Evolutionary conservation across 2,888 invertebrate genomes (phyloP).

Genomic region (Hoplodrina ambigua): DNA sequence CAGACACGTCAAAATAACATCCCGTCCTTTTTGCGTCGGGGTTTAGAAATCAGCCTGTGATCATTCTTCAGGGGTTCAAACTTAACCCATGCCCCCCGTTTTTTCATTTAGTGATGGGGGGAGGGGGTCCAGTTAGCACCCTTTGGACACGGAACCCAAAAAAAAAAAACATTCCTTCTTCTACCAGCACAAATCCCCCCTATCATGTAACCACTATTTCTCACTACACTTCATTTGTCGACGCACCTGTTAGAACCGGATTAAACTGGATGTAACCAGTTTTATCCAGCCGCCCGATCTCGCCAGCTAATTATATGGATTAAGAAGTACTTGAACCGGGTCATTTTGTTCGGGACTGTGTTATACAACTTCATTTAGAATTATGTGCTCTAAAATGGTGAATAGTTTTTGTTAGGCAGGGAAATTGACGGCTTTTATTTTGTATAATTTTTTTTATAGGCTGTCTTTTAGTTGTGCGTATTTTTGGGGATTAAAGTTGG

Average conservation of each 20-base stretch:
- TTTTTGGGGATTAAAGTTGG: too few relatives aligned
- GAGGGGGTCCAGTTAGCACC: too few relatives aligned
- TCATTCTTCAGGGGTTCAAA: too few relatives aligned
- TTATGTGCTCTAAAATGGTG: slow-evolving; percentile 29
- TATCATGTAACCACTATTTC: slow-evolving; percentile 12
- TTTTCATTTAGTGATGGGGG: too few relatives aligned
- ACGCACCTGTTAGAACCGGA: slow-evolving; percentile 59
- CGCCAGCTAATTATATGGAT: slow-evolving; percentile 64
- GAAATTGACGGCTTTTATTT: not conserved
- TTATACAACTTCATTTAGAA: slow-evolving; percentile 47
- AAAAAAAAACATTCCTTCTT: too few relatives aligned
- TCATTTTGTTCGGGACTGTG: slow-evolving; percentile 32
- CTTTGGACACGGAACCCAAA: too few relatives aligned
- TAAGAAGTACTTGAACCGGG: slow-evolving; percentile 37
- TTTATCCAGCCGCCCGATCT: slow-evolving; percentile 56
- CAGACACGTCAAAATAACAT: too few relatives aligned
- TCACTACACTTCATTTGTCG: slow-evolving; percentile 37
- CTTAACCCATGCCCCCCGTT: too few relatives aligned
- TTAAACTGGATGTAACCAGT: slow-evolving; percentile 55
- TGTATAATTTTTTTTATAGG: too few relatives aligned
- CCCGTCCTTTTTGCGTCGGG: too few relatives aligned
- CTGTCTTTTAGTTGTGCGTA: too few relatives aligned
- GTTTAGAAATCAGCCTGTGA: too few relatives aligned
- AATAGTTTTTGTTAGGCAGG: slow-evolving; percentile 17
- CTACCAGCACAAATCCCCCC: not conserved